Conservation (phyloP, 2,113 vertebrate genomes). For the Peromyscus californicus region DNA sequence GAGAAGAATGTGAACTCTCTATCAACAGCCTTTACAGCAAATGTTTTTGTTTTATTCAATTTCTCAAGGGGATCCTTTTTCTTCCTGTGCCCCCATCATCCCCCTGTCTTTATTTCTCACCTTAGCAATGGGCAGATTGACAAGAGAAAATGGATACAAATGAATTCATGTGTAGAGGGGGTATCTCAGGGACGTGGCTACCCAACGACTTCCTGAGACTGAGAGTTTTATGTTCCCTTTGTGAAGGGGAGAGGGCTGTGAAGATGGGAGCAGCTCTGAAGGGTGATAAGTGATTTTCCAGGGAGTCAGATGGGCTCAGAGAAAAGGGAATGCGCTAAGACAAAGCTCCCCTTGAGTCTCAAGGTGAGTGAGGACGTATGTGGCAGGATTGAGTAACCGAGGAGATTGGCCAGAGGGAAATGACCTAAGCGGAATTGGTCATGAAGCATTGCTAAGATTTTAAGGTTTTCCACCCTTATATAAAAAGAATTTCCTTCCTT, state of each 20-base stretch:
- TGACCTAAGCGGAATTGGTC: neutral
- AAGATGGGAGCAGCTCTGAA: neutral
- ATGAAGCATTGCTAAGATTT: neutral
- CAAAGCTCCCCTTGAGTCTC: neutral
- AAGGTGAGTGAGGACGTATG: neutral
- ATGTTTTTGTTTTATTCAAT: neutral
- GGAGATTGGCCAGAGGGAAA: neutral
- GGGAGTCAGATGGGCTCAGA: neutral
- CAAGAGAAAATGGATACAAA: neutral
- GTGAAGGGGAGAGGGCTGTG: neutral
- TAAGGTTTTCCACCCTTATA: neutral
- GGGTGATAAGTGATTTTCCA: neutral
- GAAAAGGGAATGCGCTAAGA: neutral
- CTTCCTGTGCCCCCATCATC: neutral
- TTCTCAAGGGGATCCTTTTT: neutral
- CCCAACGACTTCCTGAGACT: neutral
- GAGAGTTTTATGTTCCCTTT: neutral
- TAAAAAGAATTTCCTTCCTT: neutral
- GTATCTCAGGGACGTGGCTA: neutral
- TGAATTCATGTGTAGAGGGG: neutral
- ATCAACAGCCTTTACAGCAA: neutral
- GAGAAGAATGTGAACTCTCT: neutral
- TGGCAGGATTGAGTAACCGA: neutral
- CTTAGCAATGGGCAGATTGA: neutral
- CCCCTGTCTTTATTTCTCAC: neutral